Evolutionary conservation across 2,797 vertebrate genomes (phyloP).

Genomic region (Gambelia wislizenii): DNA sequence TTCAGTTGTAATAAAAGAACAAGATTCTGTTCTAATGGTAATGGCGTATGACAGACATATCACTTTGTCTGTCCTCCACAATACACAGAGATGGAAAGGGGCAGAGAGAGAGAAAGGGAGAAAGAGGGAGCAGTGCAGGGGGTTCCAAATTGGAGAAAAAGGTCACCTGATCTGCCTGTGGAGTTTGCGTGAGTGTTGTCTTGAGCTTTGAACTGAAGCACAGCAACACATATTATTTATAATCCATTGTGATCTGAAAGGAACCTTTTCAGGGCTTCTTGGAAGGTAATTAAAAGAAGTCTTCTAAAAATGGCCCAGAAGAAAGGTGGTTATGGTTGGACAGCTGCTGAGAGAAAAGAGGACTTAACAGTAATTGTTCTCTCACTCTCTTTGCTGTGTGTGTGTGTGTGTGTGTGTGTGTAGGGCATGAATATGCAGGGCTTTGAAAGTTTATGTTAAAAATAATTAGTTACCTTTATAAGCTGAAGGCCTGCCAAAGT

Average conservation of each 20-base stretch:
- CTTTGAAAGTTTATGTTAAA: too few species aligned
- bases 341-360: conserved; percentile 44
- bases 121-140: neutral
- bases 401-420: neutral
- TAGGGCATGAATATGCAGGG: too few species aligned
- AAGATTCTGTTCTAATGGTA: conserved; percentile 86
- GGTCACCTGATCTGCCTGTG: conserved; percentile 79
- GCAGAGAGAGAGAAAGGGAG: neutral
- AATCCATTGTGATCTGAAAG: conserved; percentile 73
- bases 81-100: conserved; percentile 57
- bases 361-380: neutral
- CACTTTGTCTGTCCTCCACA: conserved; percentile 83
- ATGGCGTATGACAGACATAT: conserved; percentile 84
- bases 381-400: neutral
- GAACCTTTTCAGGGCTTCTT: conserved; percentile 67
- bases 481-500: too few species aligned
- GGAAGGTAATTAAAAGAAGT: conserved; percentile 69
- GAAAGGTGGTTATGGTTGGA: conserved; percentile 41
- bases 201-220: conserved; percentile 79
- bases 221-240: conserved; percentile 74
- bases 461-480: too few species aligned
- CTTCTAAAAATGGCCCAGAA: conserved; percentile 60
- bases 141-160: conserved; percentile 69
- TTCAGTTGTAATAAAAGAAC: conserved; percentile 87
- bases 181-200: conserved; percentile 63